Evolutionary conservation across 1,140 invertebrate species (phyloP).

Genomic region (Aleiodes sp.): DNA sequence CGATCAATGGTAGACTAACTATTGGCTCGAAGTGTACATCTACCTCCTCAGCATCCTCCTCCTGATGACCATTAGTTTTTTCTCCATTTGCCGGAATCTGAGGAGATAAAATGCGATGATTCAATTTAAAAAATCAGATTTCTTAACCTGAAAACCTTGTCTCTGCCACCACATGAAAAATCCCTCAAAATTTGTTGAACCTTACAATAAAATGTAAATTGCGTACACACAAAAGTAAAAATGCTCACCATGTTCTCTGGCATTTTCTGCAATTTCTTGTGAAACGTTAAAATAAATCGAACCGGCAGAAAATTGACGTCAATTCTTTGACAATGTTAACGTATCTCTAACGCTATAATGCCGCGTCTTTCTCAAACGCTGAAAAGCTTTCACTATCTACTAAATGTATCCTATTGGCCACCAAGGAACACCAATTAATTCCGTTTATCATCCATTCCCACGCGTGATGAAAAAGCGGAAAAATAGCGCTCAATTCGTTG

Average conservation of each 20-base stretch:
- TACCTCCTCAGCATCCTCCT: conserved; percentile 51
- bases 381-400: too few species aligned
- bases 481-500: too few species aligned
- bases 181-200: background rate
- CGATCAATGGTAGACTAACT: conserved; percentile 77
- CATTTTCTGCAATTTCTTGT: conserved; percentile 34
- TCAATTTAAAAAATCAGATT: background rate
- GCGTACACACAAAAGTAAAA: background rate
- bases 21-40: conserved; percentile 83
- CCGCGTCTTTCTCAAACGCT: conserved; percentile 10
- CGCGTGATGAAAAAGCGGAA: too few species aligned
- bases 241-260: conserved; percentile 51
- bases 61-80: conserved; percentile 42
- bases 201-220: background rate
- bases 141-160: background rate
- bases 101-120: too few species aligned
- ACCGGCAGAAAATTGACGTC: background rate
- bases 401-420: too few species aligned
- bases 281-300: background rate
- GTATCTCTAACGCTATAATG: background rate
- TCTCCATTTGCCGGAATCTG: conserved; percentile 51
- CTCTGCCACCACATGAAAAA: background rate
- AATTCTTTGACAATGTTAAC: background rate
- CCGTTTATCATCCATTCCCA: too few species aligned
- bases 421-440: too few species aligned